Conservation (phyloP, 2,888 invertebrate species). For the Tinea trinotella region DNA sequence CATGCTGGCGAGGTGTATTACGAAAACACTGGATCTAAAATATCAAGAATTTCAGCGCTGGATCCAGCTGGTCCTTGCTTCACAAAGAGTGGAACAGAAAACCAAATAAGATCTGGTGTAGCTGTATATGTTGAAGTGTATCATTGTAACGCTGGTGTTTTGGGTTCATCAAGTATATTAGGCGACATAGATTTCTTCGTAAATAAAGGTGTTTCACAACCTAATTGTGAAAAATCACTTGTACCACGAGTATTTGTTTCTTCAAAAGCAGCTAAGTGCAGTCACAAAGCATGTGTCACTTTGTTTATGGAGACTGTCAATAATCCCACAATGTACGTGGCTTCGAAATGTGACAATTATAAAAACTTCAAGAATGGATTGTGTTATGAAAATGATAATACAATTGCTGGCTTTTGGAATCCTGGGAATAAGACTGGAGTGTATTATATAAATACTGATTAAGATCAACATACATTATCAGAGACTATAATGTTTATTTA, state of each 20-base stretch:
- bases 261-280: slow-evolving; percentile 52
- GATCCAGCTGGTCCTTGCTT: slow-evolving; percentile 66
- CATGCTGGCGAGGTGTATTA: slow-evolving; percentile 40
- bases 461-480: too few species aligned
- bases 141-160: slow-evolving; percentile 72
- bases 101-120: slow-evolving; percentile 66
- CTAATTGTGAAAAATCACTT: slow-evolving; percentile 54
- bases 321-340: slow-evolving; percentile 42
- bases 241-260: slow-evolving; percentile 50
- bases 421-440: slow-evolving; percentile 58
- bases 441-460: slow-evolving; percentile 54
- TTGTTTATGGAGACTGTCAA: slow-evolving; percentile 48
- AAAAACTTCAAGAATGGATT: slow-evolving; percentile 42
- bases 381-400: slow-evolving; percentile 47
- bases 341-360: slow-evolving; percentile 51
- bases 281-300: slow-evolving; percentile 54
- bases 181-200: slow-evolving; percentile 74
- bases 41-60: slow-evolving; percentile 51
- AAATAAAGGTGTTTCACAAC: slow-evolving; percentile 71
- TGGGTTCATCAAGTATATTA: slow-evolving; percentile 62
- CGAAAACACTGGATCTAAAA: slow-evolving; percentile 42
- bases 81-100: slow-evolving; percentile 46
- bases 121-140: slow-evolving; percentile 73
- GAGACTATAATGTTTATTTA: too few species aligned
- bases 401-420: slow-evolving; percentile 54